Conservation (phyloP, 2,113 vertebrate genomes). For the Egretta garzetta region DNA sequence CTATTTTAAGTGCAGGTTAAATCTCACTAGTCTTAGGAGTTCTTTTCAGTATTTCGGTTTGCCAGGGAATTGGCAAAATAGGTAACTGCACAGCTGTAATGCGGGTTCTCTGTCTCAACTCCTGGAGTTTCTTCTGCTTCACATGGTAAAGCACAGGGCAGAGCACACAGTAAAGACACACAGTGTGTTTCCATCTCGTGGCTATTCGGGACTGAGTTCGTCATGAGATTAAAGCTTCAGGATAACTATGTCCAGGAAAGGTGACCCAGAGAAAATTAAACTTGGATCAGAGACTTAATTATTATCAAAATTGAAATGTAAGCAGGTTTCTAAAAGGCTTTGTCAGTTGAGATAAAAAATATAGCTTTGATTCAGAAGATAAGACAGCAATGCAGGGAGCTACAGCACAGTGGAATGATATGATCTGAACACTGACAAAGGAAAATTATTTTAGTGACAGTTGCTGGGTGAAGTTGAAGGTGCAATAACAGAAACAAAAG, state of each 20-base stretch:
- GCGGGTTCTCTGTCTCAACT: background rate
- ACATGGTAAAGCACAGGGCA: background rate
- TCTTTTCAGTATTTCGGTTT: background rate
- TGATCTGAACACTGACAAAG: background rate
- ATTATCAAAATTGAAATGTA: constrained; percentile 16
- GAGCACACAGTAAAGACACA: background rate
- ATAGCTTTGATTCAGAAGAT: background rate
- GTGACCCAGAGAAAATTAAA: background rate
- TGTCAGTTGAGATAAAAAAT: background rate
- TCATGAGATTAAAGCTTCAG: background rate
- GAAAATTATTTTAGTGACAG: constrained; percentile 15
- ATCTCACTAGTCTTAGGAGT: background rate
- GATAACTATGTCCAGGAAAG: background rate
- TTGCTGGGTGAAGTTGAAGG: background rate
- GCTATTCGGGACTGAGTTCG: background rate
- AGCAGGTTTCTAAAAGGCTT: background rate
- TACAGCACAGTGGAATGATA: background rate
- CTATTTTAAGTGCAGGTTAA: background rate
- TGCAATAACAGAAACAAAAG: constrained; percentile 26
- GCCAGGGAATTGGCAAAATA: background rate
- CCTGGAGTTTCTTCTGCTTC: background rate
- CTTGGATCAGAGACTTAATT: background rate
- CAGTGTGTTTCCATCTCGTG: background rate
- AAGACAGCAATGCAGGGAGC: background rate
- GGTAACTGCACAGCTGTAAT: background rate